phyloP scores from a whole-genome alignment of 2,797 vertebrate species.

The Sebastes matsubarae region DNA sequence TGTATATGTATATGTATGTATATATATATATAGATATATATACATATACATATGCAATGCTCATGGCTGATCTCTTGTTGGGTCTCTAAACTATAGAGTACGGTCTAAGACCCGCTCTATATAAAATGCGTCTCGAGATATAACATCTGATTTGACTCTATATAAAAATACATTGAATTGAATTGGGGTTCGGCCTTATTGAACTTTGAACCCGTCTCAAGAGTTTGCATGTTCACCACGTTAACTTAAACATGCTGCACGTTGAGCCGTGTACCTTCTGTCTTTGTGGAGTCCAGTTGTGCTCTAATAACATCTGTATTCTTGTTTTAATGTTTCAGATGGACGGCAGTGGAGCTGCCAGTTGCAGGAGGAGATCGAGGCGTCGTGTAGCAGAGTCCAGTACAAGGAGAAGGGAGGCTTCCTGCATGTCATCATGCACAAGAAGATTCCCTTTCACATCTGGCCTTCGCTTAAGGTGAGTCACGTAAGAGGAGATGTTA shows the following conservation, averaged over 20 bases:
- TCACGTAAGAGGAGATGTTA: background rate
- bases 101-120: no score
- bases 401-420: slow-evolving; percentile 91
- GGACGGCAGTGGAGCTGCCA: slow-evolving; percentile 93
- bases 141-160: no score
- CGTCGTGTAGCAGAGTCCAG: slow-evolving; percentile 93
- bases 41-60: no score
- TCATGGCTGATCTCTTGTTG: no score
- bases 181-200: background rate
- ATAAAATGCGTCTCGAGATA: no score
- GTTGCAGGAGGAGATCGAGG: slow-evolving; percentile 93
- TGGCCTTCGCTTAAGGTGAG: slow-evolving; percentile 93
- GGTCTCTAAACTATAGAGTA: no score
- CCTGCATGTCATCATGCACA: slow-evolving; percentile 91
- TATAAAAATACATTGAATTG: no score
- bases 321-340: slow-evolving; percentile 71
- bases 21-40: no score
- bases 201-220: background rate
- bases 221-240: background rate
- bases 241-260: background rate
- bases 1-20: no score
- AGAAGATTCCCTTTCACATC: slow-evolving; percentile 94
- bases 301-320: background rate
- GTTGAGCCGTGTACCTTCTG: accelerated
- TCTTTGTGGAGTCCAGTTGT: background rate